A percentile compares a stretch with the other conserved stretches of the same genome.
Evolutionary conservation across 2,797 vertebrate species (phyloP).

Genomic region (Myotis daubentonii): DNA sequence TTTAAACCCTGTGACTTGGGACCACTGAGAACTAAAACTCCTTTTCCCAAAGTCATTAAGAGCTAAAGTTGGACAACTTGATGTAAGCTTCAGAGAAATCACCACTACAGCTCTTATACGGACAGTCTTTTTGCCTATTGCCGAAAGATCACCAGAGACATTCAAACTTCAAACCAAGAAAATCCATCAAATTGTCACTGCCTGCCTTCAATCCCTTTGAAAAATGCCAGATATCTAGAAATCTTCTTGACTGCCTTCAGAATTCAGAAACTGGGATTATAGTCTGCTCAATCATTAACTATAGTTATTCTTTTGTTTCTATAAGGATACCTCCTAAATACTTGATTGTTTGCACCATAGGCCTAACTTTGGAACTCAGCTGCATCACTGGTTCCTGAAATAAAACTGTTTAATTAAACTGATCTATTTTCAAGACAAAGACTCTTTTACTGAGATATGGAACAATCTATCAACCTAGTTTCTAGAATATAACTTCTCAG

Average conservation of each 20-base stretch:
- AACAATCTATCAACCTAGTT: not conserved
- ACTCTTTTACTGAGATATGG: not conserved
- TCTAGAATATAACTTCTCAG: not conserved
- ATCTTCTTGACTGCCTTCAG: not conserved
- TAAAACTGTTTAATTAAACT: not conserved
- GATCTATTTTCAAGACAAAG: not conserved
- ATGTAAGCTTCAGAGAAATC: not conserved
- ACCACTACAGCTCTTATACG: not conserved
- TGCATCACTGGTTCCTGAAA: not conserved
- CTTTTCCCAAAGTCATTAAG: not conserved
- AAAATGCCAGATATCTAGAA: not conserved
- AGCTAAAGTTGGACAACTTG: not conserved
- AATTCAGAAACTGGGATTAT: not conserved
- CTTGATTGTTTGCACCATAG: not conserved
- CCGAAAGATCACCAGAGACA: not conserved
- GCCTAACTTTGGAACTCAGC: not conserved
- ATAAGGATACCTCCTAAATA: not conserved
- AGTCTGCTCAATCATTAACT: not conserved
- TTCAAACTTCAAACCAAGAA: not conserved
- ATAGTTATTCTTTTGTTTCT: not conserved
- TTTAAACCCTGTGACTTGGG: not conserved
- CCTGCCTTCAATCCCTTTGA: not conserved
- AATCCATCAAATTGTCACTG: not conserved
- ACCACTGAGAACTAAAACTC: not conserved
- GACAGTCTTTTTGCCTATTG: not conserved